phyloP scores from a whole-genome alignment of 2,797 vertebrate genomes.

The Halcyon leucocephala region DNA sequence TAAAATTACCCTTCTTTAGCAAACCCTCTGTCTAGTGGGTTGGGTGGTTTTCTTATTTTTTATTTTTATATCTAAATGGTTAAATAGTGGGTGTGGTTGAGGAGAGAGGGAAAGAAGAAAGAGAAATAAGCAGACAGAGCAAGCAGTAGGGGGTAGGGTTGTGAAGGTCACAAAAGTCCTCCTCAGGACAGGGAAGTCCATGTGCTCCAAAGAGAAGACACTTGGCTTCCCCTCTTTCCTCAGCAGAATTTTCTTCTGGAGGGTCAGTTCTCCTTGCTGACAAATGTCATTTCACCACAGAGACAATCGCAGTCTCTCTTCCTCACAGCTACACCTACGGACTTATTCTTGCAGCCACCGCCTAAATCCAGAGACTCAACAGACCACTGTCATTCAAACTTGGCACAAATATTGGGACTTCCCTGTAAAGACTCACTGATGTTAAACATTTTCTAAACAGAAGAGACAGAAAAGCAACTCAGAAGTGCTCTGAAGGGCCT shows the following conservation, averaged over 20 bases:
- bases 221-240: neutral
- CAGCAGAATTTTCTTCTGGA: neutral
- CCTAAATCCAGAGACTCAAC: neutral
- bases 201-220: neutral
- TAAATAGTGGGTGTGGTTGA: conserved; percentile 80
- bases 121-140: conserved; percentile 65
- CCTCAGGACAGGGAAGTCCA: neutral
- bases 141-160: conserved; percentile 18
- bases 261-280: neutral
- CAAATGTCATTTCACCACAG: neutral
- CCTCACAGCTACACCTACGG: neutral
- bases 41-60: conserved; percentile 71
- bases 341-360: neutral
- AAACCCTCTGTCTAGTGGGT: conserved; percentile 85
- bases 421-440: neutral
- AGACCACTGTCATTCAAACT: neutral
- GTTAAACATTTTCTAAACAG: neutral
- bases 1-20: conserved; percentile 82
- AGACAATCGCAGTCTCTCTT: neutral
- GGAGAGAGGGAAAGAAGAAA: conserved; percentile 50
- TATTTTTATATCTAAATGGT: conserved; percentile 82
- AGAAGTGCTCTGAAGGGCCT: neutral
- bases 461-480: neutral
- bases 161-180: conserved; percentile 23
- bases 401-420: fast-evolving